Base-by-base conservation (phyloP, 2,113 vertebrate species). In the Pangasianodon hypophthalmus region DNA sequence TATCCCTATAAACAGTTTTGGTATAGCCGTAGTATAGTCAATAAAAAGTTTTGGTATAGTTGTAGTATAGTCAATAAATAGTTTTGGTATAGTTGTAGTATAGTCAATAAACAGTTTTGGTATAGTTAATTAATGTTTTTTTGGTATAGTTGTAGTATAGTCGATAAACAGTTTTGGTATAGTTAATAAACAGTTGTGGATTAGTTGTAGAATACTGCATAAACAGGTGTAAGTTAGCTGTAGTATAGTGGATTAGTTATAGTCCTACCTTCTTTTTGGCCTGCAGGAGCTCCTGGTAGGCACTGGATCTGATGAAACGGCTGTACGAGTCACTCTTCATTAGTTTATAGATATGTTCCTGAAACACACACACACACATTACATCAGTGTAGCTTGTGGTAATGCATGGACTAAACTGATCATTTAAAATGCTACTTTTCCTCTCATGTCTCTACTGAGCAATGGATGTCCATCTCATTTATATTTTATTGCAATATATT, bases 321-420 rank as follows among this genome's bases (percentile, higher is more conserved):
- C 98, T 98, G 91, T 99, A 99, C 88, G 98, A 99, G 94, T 99
- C 98, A 94, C 98, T 99, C 96, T 99, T 99, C 98, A 99, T 99
- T 96, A 99, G 93, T 94, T 99, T 99, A 96, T 98, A 99, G 96
- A 99, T 99, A 94, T 99, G 98, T 96, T 99, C 98, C 98, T 99
- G 94, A 84, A 95, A n/a, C n/a, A 93, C 58, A 87, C 48, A 85
- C 85, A 86, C 46, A 86, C 67, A 85, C n/a, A 79, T 19, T 6
- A 7, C 50, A 37, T 82, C 58, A 81, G 19, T 56, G 26, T 58
- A 44, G 6, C 58, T 62, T 79, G 54, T n/a, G 37, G 58, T n/a
- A n/a, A 54, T 60, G 60, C 83, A 64, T 41, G 37, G 50, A 64
- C 32, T 44, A 41, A 44, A 46, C 41, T 73, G 52, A 82, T 41